Evolutionary conservation across 2,797 vertebrate species (phyloP).

Genomic region (Bryconaethiops microstoma): DNA sequence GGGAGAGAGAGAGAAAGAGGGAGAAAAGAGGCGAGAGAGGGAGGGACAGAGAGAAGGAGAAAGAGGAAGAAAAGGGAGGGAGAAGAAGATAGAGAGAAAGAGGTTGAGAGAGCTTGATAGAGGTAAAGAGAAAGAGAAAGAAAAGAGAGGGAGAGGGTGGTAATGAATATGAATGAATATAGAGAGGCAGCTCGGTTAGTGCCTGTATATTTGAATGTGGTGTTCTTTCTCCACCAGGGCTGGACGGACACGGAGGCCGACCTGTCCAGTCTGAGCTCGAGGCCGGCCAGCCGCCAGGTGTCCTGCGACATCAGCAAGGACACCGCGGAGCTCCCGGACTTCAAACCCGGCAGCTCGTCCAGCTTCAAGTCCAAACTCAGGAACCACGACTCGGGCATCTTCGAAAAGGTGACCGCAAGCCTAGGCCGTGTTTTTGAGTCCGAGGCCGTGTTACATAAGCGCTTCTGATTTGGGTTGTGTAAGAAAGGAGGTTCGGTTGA

Average conservation of each 20-base stretch:
- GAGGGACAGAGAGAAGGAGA: too few relatives aligned
- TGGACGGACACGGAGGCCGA: conserved; percentile 85
- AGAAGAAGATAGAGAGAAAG: too few relatives aligned
- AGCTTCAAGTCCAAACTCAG: conserved; percentile 74
- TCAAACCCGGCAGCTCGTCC: conserved; percentile 64
- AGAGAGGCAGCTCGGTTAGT: too few relatives aligned
- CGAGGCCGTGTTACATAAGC: neutral
- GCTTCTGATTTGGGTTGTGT: neutral
- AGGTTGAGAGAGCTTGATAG: too few relatives aligned
- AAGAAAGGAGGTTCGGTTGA: too few relatives aligned
- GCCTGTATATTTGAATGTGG: conserved; percentile 74
- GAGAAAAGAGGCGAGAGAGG: too few relatives aligned
- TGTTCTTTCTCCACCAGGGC: conserved; percentile 70
- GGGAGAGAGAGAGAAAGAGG: too few relatives aligned
- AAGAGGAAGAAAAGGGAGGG: too few relatives aligned
- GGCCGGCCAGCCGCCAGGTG: conserved; percentile 74
- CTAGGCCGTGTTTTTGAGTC: neutral
- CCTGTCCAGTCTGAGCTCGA: conserved; percentile 70
- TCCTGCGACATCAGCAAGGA: conserved; percentile 77
- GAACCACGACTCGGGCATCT: conserved; percentile 79
- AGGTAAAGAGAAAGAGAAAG: too few relatives aligned
- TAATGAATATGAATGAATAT: too few relatives aligned
- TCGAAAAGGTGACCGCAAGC: conserved; percentile 78
- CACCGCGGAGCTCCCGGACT: conserved; percentile 70
- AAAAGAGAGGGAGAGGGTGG: too few relatives aligned